phyloP scores from a whole-genome alignment of 2,797 vertebrate genomes.

The Anguilla marmorata region DNA sequence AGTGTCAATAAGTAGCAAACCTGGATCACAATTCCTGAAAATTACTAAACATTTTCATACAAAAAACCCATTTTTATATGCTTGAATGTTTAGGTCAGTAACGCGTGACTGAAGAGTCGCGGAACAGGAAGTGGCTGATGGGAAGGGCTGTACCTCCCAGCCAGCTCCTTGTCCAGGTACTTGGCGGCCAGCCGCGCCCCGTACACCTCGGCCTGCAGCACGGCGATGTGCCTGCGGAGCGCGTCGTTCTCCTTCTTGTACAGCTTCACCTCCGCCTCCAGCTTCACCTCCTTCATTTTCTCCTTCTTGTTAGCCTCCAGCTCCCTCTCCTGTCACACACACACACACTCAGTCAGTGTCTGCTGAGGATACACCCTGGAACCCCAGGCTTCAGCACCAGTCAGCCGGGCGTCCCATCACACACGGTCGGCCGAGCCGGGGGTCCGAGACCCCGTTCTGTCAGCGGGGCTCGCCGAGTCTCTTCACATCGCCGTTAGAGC shows the following conservation, averaged over 20 bases:
- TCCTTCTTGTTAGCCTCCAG: conserved; percentile 90
- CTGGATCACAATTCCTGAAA: too few species aligned
- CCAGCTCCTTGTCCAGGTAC: conserved; percentile 96
- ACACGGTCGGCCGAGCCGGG: conserved; percentile 1
- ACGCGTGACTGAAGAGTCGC: neutral
- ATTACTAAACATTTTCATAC: too few species aligned
- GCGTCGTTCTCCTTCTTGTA: conserved; percentile 94
- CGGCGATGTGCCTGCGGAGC: conserved; percentile 93
- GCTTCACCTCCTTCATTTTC: conserved; percentile 85
- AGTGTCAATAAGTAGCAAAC: neutral
- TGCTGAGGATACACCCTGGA: neutral
- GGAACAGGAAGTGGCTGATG: neutral
- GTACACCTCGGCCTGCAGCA: conserved; percentile 96
- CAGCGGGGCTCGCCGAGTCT: neutral
- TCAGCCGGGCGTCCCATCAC: conserved; percentile 12
- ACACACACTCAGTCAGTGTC: neutral
- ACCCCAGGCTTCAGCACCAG: neutral
- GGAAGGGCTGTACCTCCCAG: conserved; percentile 79
- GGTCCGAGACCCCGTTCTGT: neutral
- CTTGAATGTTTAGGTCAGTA: too few species aligned
- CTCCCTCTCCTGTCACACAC: conserved; percentile 82
- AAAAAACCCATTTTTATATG: neutral
- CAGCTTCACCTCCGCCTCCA: conserved; percentile 87
- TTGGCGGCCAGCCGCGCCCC: conserved; percentile 95
- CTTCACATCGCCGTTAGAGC: conserved; percentile 11